Percentiles rank a stretch among this genome's conserved stretches.
Conservation (phyloP, 2,888 invertebrate species). For the Calameuta idolon region DNA sequence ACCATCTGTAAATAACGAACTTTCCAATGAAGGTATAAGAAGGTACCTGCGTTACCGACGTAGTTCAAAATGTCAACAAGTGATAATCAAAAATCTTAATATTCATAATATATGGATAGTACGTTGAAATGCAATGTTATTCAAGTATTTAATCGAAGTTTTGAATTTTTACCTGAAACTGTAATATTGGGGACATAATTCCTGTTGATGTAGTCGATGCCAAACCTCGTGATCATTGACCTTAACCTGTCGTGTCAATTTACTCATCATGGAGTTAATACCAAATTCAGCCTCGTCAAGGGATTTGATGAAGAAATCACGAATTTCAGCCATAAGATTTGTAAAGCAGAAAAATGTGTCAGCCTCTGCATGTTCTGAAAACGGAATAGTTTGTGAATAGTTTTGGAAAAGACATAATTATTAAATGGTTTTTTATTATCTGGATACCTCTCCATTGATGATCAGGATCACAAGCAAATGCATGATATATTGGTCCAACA, state of each 20-base stretch:
- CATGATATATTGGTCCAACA: slow-evolving; percentile 97
- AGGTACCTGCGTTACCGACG: background rate
- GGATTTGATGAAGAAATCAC: slow-evolving; percentile 97
- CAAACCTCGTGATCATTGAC: slow-evolving; percentile 83
- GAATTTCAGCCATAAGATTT: slow-evolving; percentile 96
- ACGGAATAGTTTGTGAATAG: slow-evolving; percentile 4
- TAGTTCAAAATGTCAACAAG: background rate
- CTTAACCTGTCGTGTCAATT: slow-evolving; percentile 81
- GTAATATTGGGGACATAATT: slow-evolving; percentile 94
- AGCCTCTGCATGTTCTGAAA: slow-evolving; percentile 90
- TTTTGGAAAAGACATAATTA: background rate
- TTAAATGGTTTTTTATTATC: background rate
- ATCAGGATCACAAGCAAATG: slow-evolving; percentile 92
- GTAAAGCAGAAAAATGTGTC: slow-evolving; percentile 99
- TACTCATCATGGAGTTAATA: slow-evolving; percentile 90
- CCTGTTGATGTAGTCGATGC: slow-evolving; percentile 82
- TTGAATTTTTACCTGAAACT: slow-evolving; percentile 80
- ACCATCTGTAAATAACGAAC: slow-evolving; percentile 77
- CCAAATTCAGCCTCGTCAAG: slow-evolving; percentile 94
- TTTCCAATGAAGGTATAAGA: slow-evolving; percentile 4
- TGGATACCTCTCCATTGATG: slow-evolving; percentile 78
- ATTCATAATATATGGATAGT: background rate
- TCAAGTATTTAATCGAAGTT: background rate
- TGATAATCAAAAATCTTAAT: background rate
- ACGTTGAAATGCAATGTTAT: background rate